A percentile compares a stretch with the other conserved stretches of the same genome.
Evolutionary conservation across 2,888 invertebrate species (phyloP).

Genomic region (Macrophya alboannulata): DNA sequence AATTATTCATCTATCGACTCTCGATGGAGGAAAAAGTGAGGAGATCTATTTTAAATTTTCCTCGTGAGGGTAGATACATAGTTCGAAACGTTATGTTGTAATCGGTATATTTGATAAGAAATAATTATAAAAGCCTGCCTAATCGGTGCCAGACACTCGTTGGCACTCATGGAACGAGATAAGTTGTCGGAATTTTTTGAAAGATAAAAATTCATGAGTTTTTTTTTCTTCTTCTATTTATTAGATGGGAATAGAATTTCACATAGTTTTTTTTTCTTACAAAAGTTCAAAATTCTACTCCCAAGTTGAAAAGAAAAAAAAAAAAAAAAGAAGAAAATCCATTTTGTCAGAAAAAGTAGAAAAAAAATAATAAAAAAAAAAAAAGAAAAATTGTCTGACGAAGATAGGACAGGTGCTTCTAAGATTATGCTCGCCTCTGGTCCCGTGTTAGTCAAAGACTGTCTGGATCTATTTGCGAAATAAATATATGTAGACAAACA

Average conservation of each 20-base stretch:
- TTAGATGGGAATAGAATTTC: neutral
- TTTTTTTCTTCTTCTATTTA: neutral
- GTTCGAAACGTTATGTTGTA: neutral
- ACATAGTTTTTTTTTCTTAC: neutral
- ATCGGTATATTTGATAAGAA: neutral
- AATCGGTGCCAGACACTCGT: constrained; percentile 2
- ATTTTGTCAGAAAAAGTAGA: neutral
- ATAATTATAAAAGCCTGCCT: neutral
- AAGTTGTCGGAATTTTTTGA: neutral
- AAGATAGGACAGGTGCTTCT: constrained; percentile 26
- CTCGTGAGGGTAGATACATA: neutral
- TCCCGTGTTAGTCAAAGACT: constrained; percentile 29
- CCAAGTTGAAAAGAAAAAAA: neutral
- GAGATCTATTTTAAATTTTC: neutral
- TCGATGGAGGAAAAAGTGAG: neutral
- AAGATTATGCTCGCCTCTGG: constrained; percentile 15
- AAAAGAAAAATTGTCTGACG: neutral
- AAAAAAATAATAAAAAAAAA: neutral
- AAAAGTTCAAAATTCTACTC: neutral
- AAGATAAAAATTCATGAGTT: neutral
- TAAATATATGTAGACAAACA: neutral
- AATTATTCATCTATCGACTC: neutral
- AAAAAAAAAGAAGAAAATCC: neutral
- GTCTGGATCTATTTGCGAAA: constrained; percentile 44
- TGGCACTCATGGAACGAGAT: neutral